Evolutionary conservation across 2,797 vertebrate species (phyloP).

Genomic region (Enteromius fasciolatus): DNA sequence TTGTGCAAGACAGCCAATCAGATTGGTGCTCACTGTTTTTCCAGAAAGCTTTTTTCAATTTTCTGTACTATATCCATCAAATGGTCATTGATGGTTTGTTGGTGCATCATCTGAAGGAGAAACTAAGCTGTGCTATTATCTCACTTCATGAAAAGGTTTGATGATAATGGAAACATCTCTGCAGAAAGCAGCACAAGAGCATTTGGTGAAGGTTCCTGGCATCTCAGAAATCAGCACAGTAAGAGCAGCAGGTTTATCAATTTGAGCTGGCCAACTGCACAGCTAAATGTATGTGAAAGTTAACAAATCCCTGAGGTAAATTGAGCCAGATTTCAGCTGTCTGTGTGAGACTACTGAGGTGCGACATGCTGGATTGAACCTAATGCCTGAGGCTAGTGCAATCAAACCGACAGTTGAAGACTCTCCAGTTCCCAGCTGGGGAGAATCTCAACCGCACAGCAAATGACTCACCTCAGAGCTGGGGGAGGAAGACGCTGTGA

Average conservation of each 20-base stretch:
- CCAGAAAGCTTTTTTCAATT: not conserved
- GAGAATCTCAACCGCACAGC: slow-evolving; percentile 75
- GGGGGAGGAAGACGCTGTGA: slow-evolving; percentile 48
- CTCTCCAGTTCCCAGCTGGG: slow-evolving; percentile 77
- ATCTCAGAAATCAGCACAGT: slow-evolving; percentile 64
- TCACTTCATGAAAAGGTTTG: slow-evolving; percentile 57
- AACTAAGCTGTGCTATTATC: slow-evolving; percentile 49
- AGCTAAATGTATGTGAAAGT: slow-evolving; percentile 89
- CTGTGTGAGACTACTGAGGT: slow-evolving; percentile 85
- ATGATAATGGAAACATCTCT: slow-evolving; percentile 51
- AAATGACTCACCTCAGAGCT: slow-evolving; percentile 73
- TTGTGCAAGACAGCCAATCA: not conserved
- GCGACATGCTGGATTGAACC: slow-evolving; percentile 84
- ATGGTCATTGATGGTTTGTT: not conserved
- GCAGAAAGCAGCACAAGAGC: slow-evolving; percentile 37
- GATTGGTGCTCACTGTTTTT: not conserved
- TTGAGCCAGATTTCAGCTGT: slow-evolving; percentile 85
- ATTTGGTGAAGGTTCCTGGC: slow-evolving; percentile 34
- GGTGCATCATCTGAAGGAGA: not conserved
- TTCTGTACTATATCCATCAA: not conserved
- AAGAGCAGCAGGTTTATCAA: slow-evolving; percentile 86
- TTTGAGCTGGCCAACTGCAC: slow-evolving; percentile 85
- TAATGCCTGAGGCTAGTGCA: slow-evolving; percentile 86
- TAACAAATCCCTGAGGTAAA: slow-evolving; percentile 87
- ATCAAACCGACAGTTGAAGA: slow-evolving; percentile 85